Evolutionary conservation across 2,797 vertebrate genomes (phyloP).

Genomic region (Nothura maculosa): DNA sequence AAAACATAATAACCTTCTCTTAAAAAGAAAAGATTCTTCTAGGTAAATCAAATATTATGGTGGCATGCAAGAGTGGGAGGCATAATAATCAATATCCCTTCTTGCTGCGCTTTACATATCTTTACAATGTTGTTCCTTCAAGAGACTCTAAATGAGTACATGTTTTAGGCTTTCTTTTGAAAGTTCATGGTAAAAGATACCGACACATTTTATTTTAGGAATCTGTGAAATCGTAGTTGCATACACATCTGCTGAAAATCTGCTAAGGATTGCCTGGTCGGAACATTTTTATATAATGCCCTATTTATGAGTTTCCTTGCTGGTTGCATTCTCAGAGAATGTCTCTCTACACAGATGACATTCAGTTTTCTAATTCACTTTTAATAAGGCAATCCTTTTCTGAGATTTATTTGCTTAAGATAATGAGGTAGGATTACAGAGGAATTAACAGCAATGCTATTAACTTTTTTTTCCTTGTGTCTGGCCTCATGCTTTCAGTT

Average conservation of each 20-base stretch:
- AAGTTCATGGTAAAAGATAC: neutral
- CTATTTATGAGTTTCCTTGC: constrained; percentile 53
- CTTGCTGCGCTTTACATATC: neutral
- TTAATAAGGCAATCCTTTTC: constrained; percentile 74
- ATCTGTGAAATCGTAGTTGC: constrained; percentile 37
- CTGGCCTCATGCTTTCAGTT: constrained; percentile 38
- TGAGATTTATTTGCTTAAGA: constrained; percentile 78
- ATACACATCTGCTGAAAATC: constrained; percentile 42
- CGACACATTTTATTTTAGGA: neutral
- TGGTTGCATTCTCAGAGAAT: constrained; percentile 40
- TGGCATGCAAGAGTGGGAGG: neutral
- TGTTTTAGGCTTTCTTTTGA: neutral
- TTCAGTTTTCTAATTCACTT: constrained; percentile 70
- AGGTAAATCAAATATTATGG: neutral
- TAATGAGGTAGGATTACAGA: constrained; percentile 77
- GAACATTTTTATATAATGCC: constrained; percentile 30
- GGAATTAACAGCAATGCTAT: constrained; percentile 73
- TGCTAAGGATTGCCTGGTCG: constrained; percentile 13
- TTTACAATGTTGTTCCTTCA: neutral
- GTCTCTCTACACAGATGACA: constrained; percentile 40
- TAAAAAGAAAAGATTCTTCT: neutral
- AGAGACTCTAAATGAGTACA: neutral
- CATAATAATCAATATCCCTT: neutral
- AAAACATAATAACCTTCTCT: neutral
- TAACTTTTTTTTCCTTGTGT: constrained; percentile 1